phyloP scores from a whole-genome alignment of 23 tunicate species.

The Trididemnum clinides region DNA sequence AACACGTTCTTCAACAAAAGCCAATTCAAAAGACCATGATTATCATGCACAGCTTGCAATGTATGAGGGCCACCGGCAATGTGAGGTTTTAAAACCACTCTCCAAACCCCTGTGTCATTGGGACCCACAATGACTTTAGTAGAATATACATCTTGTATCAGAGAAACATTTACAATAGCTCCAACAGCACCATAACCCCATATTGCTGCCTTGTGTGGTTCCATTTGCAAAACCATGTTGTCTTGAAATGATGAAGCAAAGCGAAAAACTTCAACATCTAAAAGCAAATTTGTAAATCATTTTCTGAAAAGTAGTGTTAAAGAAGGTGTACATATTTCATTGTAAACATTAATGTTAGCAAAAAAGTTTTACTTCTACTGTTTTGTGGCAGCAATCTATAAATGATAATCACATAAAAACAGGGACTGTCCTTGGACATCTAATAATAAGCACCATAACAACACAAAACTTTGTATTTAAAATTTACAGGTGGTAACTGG shows the following conservation, averaged over 20 bases:
- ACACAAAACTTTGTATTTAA: too few relatives aligned
- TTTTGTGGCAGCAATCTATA: too few relatives aligned
- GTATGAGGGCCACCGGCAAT: slow-evolving; percentile 63
- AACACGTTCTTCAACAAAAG: slow-evolving; percentile 73
- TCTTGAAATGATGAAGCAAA: slow-evolving; percentile 89
- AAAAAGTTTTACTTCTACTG: too few relatives aligned
- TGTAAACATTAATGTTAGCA: too few relatives aligned
- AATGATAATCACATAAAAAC: too few relatives aligned
- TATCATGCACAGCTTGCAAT: slow-evolving; percentile 79
- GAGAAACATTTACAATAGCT: slow-evolving; percentile 71
- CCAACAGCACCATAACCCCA: slow-evolving; percentile 93
- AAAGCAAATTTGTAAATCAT: too few relatives aligned
- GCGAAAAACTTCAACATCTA: slow-evolving; percentile 27
- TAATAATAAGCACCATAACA: too few relatives aligned
- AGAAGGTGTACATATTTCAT: too few relatives aligned
- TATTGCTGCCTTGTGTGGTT: slow-evolving; percentile 63
- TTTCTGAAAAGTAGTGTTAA: too few relatives aligned
- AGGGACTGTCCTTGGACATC: too few relatives aligned
- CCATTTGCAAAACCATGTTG: slow-evolving; percentile 83
- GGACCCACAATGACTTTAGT: slow-evolving; percentile 72
- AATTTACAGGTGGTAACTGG: too few relatives aligned
- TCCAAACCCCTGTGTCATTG: slow-evolving; percentile 66
- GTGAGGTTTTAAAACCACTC: slow-evolving; percentile 51
- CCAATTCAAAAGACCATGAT: slow-evolving; percentile 72
- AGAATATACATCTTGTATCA: slow-evolving; percentile 73